Evolutionary conservation across 1,140 invertebrate species (phyloP), one percentile per base, ranked within the genome.

Genomic region (Pseudomyrmex sp.): DNA sequence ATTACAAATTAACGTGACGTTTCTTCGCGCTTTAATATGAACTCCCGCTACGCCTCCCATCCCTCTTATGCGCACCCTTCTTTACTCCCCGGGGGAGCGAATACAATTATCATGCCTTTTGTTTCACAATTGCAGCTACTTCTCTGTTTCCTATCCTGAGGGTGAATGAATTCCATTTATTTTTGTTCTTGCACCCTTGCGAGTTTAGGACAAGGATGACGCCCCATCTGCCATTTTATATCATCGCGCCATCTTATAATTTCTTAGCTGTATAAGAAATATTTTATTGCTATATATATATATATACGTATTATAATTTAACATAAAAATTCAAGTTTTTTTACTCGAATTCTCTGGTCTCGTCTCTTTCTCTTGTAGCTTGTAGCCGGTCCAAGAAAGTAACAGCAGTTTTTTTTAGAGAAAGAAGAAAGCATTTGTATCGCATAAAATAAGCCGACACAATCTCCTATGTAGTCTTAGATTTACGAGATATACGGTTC

Each of bases 101-200:
- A 89, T 91, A 90, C 92, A 93, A 93, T 94, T 93, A 94, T 93
- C 92, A 86, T 89, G 91, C 89, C 92, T 91, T 94, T 93, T 94
- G 93, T 94, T 93, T 94, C 91, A 87, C 90, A 82, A 92, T 92
- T 88, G 89, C 87, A 82, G 85, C 62, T 48, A 82, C 72, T 84
- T 76, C 84, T 85, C 69, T 66, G 56, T 68, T 85, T 82, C 68
- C 75, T 50, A 23, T 56, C 65, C 48, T n/a, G 74, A 59, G 87
- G 84, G 69, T 56, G 87, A 89, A 85, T 58, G 85, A 84, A 85
- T 86, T 80, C 79, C 77, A 87, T 83, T 87, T 90, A 90, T 89
- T 89, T 90, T 91, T 88, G 84, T 88, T 88, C 90, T 87, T 84
- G 80, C 65, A 75, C 58, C 63, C 77, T 76, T 70, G 73, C 54